phyloP scores from a whole-genome alignment of 35 echinoderm and acorn worm species.

The Apostichopus parvimensis region DNA sequence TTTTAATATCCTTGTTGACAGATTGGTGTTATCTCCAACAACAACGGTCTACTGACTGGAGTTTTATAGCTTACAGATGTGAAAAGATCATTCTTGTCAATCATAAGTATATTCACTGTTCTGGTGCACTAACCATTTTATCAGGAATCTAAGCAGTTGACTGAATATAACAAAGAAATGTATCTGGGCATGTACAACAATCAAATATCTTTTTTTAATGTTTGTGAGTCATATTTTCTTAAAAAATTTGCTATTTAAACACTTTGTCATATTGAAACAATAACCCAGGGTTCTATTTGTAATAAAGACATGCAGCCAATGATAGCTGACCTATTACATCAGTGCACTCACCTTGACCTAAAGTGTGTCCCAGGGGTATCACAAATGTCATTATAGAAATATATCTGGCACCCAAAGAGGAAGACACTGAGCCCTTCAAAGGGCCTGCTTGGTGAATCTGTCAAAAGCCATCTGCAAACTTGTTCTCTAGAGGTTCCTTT shows the following conservation, averaged over 20 bases:
- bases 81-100: background rate
- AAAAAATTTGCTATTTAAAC: background rate
- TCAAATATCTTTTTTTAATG: background rate
- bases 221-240: background rate
- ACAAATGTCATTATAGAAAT: slow-evolving; percentile 30
- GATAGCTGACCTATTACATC: background rate
- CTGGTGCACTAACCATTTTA: too few relatives aligned
- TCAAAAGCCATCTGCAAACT: background rate
- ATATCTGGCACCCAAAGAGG: background rate
- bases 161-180: too few relatives aligned
- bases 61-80: slow-evolving; percentile 1
- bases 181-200: too few relatives aligned
- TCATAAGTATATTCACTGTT: background rate
- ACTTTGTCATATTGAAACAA: background rate
- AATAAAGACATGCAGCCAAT: background rate
- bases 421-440: background rate
- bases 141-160: too few relatives aligned
- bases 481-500: slow-evolving; percentile 26
- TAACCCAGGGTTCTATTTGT: too few relatives aligned
- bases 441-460: background rate
- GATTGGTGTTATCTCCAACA: background rate
- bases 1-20: background rate
- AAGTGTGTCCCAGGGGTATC: background rate
- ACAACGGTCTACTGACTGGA: background rate
- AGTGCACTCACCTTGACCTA: slow-evolving; percentile 7